A percentile compares a stretch with the other conserved stretches of the same genome.
These are phyloP conservation scores for Opisthograptis luteolata DNA, from an alignment of 2,888 invertebrate species.

Conservation along the genomic window DNA sequence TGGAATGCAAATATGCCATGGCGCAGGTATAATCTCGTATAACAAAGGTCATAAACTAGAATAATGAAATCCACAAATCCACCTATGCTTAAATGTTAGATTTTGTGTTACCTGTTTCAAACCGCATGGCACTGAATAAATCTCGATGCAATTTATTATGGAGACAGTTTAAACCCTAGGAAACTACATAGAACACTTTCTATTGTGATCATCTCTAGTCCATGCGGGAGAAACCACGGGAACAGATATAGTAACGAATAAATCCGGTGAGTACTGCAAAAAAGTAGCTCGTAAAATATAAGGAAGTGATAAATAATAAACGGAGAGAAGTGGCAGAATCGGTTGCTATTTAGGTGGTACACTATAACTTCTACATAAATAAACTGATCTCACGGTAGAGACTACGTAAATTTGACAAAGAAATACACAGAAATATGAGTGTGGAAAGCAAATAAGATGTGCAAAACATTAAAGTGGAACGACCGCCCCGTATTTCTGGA, in stretches of 20 bases:
- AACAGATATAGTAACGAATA: no score
- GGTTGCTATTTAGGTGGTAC: constrained; percentile 20
- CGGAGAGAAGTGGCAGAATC: constrained; percentile 16
- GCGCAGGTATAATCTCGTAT: constrained; percentile 12
- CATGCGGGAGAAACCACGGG: no score
- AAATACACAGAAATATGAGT: constrained; percentile 11
- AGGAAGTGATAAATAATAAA: constrained; percentile 26
- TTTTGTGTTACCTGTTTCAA: no score
- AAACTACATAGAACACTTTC: no score
- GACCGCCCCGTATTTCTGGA: constrained; percentile 60
- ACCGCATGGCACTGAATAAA: no score
- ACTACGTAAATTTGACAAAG: constrained; percentile 1
- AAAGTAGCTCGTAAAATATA: constrained; percentile 26
- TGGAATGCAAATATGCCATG: no score
- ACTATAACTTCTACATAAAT: no score
- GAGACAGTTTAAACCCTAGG: no score
- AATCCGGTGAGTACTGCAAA: constrained; percentile 12
- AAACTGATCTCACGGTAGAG: constrained; percentile 10
- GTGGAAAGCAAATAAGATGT: constrained; percentile 31
- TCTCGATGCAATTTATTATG: no score
- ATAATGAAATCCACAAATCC: constrained; percentile 27
- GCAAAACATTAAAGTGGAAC: constrained; percentile 41
- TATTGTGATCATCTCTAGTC: no score
- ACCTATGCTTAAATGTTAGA: no score
- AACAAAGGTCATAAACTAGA: constrained; percentile 27